A percentile compares a stretch with the other conserved stretches of the same genome.
These are phyloP conservation scores for Electrophaes corylata DNA, from an alignment of 2,888 invertebrate genomes.

Conservation along the genomic window DNA sequence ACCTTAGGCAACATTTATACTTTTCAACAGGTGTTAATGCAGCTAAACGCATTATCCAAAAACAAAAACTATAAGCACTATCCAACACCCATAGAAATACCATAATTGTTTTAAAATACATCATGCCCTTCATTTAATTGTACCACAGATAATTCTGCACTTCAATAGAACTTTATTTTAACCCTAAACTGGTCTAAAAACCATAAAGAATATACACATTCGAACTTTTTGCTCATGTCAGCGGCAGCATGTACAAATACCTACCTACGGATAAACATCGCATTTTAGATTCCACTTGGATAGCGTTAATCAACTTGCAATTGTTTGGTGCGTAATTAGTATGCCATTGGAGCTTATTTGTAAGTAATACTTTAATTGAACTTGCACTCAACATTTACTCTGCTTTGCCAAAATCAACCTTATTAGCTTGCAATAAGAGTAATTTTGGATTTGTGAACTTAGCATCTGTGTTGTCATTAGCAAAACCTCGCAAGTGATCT, in stretches of 20 bases:
- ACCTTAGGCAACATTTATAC: no score
- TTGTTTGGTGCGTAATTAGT: constrained; percentile 30
- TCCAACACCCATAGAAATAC: no score
- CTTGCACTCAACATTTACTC: constrained; percentile 27
- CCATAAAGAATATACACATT: not conserved
- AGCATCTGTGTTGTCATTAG: constrained; percentile 20
- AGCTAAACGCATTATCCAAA: no score
- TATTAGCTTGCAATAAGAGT: not conserved
- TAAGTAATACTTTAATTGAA: constrained; percentile 48
- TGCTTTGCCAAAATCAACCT: not conserved
- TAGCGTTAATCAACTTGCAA: constrained; percentile 27
- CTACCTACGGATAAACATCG: constrained; percentile 15
- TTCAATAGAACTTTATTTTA: constrained; percentile 14
- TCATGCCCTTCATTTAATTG: no score
- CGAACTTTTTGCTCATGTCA: constrained; percentile 8
- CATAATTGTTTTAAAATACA: no score
- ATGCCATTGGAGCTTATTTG: constrained; percentile 43
- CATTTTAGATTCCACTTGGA: constrained; percentile 23
- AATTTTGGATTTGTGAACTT: not conserved
- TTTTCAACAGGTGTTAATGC: no score
- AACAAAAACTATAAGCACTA: no score
- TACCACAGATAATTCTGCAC: no score
- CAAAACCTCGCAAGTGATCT: not conserved
- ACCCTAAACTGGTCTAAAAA: not conserved
- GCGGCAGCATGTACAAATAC: constrained; percentile 2